Evolutionary conservation across 2,888 invertebrate genomes (phyloP).

Genomic region (Polyploca ridens): DNA sequence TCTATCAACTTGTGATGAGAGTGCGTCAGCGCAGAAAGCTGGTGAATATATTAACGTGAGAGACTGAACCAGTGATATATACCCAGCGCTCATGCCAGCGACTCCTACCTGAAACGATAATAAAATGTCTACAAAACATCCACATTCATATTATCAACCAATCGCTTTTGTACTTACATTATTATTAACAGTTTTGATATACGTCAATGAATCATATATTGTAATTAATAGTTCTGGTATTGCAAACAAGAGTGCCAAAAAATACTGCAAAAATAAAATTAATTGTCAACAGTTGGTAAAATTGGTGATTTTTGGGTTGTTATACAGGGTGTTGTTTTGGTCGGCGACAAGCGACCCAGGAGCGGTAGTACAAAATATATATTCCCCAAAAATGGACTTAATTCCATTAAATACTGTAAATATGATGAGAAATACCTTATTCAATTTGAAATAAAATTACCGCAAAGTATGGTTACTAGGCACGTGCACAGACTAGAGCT

Average conservation of each 20-base stretch:
- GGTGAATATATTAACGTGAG: constrained; percentile 24
- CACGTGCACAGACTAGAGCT: too few relatives aligned
- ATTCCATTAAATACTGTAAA: too few relatives aligned
- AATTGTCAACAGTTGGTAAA: background rate
- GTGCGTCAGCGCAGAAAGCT: constrained; percentile 22
- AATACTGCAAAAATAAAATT: constrained; percentile 20
- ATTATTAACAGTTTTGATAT: constrained; percentile 1
- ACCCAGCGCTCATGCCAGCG: constrained; percentile 6
- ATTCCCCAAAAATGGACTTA: too few relatives aligned
- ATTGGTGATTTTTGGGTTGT: too few relatives aligned
- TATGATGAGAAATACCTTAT: too few relatives aligned
- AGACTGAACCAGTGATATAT: constrained; percentile 18
- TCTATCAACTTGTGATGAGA: constrained; percentile 19
- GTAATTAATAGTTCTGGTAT: constrained; percentile 20
- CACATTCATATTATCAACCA: too few relatives aligned
- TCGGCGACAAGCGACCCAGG: too few relatives aligned
- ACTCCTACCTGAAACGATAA: constrained; percentile 12
- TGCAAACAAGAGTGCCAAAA: constrained; percentile 22
- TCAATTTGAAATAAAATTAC: too few relatives aligned
- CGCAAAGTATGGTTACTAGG: too few relatives aligned
- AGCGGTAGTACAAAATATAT: too few relatives aligned
- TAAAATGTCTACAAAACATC: background rate
- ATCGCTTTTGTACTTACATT: background rate
- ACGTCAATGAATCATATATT: constrained; percentile 12
- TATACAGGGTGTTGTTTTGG: too few relatives aligned